Evolutionary conservation across 2,113 vertebrate species (phyloP), one percentile per base, ranked within the genome.

Genomic region (Lophochroa leadbeateri): DNA sequence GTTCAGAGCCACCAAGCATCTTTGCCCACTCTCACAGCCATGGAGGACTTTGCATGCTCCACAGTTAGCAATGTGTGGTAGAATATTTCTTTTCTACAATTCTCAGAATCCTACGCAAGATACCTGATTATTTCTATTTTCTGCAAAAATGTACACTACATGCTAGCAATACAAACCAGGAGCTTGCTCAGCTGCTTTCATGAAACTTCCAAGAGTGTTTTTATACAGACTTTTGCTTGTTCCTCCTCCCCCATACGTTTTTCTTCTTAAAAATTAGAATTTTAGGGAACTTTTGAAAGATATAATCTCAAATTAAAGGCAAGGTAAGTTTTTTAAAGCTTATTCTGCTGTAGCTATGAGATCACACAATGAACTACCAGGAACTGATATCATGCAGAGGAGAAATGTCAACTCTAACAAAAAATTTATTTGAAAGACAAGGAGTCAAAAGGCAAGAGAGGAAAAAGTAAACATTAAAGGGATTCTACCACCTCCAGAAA

Each of bases 261-360:
- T 93, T 67, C 61, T 70, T 76, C n/a, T 58, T 89, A 85, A 84
- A 65, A 80, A 60, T 91, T 47, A 80, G 83, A 89, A 90, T 41
- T 87, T 85, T 35, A 63, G 64, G 15, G 50, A 93, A 97, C 33
- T 93, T 92, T 57, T 82, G 29, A 93, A 96, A 93, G 77, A 78
- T 37, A 60, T n/a, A 71, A 85, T 90, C 77, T 61, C 33, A 80
- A 86, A 47, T 69, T 90, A 79, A 94, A 93, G 52, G 78, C 63
- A 94, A 91, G 69, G 61, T 77, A 86, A 81, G 0, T 0, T 76
- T 97, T 96, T 88, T 75, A 75, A 94, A 95, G 84, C 70, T 96
- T 94, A 80, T 85, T 87, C 87, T 91, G 85, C 82, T 95, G 87
- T 78, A 87, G 82, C 50, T 79, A 35, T 87, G 83, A 96, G 82